A percentile compares a stretch with the other conserved stretches of the same genome.
Evolutionary conservation across 2,797 vertebrate genomes (phyloP).

Genomic region (Sparus aurata): DNA sequence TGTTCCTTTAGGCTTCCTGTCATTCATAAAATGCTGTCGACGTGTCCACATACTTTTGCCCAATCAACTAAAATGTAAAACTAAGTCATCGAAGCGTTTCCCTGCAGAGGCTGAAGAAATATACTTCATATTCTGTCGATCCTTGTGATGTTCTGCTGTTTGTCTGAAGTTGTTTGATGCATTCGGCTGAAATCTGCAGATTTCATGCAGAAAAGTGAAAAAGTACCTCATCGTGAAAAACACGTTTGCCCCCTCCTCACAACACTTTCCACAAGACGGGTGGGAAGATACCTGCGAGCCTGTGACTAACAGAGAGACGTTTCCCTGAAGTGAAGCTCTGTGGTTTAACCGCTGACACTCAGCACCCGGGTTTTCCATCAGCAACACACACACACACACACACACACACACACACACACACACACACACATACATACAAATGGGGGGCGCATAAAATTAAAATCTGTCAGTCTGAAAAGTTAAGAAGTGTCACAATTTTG

Average conservation of each 20-base stretch:
- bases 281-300: constrained; percentile 8
- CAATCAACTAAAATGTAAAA: neutral
- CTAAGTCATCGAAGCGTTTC: neutral
- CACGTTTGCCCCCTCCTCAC: constrained; percentile 1
- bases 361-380: constrained; percentile 62
- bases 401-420: constrained; percentile 23
- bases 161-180: neutral
- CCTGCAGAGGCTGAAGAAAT: neutral
- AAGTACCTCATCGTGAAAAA: neutral
- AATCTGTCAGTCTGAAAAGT: too few relatives aligned
- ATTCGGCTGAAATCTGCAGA: constrained; percentile 2
- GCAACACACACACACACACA: constrained; percentile 35
- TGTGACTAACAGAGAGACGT: constrained; percentile 42
- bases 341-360: constrained; percentile 70
- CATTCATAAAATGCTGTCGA: too few relatives aligned
- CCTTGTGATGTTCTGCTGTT: neutral
- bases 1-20: too few relatives aligned
- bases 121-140: too few relatives aligned
- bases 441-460: too few relatives aligned
- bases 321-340: constrained; percentile 78
- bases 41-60: too few relatives aligned
- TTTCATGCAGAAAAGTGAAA: neutral
- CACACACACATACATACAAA: constrained; percentile 10
- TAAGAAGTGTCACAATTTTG: too few relatives aligned
- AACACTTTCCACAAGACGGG: constrained; percentile 41